A percentile compares a stretch with the other conserved stretches of the same genome.
Evolutionary conservation across 2,888 invertebrate species (phyloP).

Genomic region (Neuroscelio doddi): DNA sequence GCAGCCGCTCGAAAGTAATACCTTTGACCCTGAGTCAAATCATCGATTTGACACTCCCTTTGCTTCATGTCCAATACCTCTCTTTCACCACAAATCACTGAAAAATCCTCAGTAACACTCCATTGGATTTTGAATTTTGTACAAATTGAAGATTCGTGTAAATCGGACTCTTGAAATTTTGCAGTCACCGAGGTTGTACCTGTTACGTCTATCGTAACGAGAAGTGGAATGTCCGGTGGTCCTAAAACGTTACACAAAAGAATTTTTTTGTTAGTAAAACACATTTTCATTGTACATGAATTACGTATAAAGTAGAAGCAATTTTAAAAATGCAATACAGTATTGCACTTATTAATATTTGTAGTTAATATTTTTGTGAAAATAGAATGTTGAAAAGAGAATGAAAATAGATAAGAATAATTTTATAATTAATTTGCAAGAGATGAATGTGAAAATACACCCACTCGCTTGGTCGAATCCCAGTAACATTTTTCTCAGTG

Average conservation of each 20-base stretch:
- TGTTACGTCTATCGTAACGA: slow-evolving; percentile 83
- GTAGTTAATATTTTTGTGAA: background rate
- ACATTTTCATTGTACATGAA: no score
- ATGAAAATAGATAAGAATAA: background rate
- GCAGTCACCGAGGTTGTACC: slow-evolving; percentile 80
- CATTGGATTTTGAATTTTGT: slow-evolving; percentile 98
- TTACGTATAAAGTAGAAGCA: no score
- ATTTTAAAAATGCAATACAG: no score
- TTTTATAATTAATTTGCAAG: background rate
- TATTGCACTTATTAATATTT: background rate
- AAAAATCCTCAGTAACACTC: slow-evolving; percentile 90
- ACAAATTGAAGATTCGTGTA: slow-evolving; percentile 83
- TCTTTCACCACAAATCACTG: slow-evolving; percentile 84
- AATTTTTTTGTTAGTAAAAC: no score
- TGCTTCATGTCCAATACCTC: slow-evolving; percentile 82
- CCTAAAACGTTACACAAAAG: slow-evolving; percentile 74
- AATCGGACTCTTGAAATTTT: slow-evolving; percentile 81
- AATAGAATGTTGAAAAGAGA: background rate
- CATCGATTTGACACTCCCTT: slow-evolving; percentile 78
- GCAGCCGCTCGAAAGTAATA: slow-evolving; percentile 94
- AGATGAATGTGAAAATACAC: slow-evolving; percentile 50
- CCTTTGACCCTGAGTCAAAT: slow-evolving; percentile 86
- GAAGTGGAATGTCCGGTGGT: slow-evolving; percentile 86
- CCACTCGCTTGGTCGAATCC: slow-evolving; percentile 90
- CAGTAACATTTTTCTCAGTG: slow-evolving; percentile 84